Base-by-base conservation (phyloP, 2,113 vertebrate species). In the Archilochus colubris region DNA sequence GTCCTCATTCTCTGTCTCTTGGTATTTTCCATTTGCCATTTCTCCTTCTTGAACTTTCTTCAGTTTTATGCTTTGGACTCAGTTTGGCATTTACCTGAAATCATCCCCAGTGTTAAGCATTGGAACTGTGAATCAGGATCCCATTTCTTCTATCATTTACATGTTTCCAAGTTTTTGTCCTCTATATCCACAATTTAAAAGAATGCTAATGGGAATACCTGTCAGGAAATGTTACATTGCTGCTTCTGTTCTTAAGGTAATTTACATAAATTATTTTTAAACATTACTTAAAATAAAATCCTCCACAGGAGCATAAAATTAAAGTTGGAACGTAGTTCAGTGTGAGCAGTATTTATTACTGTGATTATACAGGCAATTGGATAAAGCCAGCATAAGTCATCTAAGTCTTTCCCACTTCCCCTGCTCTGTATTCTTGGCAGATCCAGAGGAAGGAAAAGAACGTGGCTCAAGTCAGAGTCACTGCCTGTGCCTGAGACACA, bases 201-300 rank as follows among this genome's bases (percentile, higher is more conserved):
- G 94, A 90, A 95, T 66, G 54, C 86, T 96, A 92, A 95, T 95
- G 79, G 91, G 80, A 84, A 57, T 95, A 86, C 95, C 92, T 95
- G 82, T 94, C 95, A 94, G 73, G 92, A 83, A 93, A 84, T 93
- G 92, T 83, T 95, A 93, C 94, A 93, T 86, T 90, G 88, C 92
- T 84, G 92, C 92, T 86, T 96, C 95, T 96, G 76, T 73, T 97
- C 93, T 93, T 72, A 28, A 28, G 90, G 66, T 95, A 94, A 95
- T 96, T 96, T 96, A 78, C 95, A 95, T 95, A 93, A 95, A 97
- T 96, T 97, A 95, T 88, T 95, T 96, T 95, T 54, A 94, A 96
- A 66, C 82, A 93, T 93, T 79, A 83, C 89, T 91, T 95, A 73
- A 95, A 90, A 88, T 78, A 96, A 95, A 95, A 93, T 84, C 91